Conservation (phyloP, 2,113 vertebrate species). For the Callocephalon fimbriatum region DNA sequence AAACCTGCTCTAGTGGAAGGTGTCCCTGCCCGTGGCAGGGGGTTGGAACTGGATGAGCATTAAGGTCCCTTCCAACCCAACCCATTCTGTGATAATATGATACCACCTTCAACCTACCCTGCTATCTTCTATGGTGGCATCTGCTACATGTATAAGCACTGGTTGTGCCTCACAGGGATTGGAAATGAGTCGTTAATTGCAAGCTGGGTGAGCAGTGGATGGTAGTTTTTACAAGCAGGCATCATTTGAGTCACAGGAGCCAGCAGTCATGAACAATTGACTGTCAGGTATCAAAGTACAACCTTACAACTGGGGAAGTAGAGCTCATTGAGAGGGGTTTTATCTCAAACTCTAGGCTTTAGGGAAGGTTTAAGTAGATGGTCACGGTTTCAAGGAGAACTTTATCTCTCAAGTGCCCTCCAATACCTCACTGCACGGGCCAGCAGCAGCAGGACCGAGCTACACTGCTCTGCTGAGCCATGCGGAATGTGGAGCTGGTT, state of each 20-base stretch:
- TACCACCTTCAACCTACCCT: neutral
- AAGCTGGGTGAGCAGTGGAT: neutral
- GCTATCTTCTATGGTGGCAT: neutral
- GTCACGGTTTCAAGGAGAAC: neutral
- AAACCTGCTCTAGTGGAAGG: neutral
- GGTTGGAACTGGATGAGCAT: neutral
- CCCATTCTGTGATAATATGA: neutral
- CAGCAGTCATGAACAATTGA: neutral
- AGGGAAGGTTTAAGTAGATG: neutral
- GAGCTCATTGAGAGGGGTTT: neutral
- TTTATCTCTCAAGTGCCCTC: neutral
- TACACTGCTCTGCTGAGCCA: rapidly evolving
- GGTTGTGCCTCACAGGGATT: neutral
- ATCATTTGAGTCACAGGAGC: neutral
- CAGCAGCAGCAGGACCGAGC: neutral
- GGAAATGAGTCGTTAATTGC: neutral
- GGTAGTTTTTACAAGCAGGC: neutral
- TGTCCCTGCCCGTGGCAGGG: neutral
- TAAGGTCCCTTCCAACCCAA: neutral
- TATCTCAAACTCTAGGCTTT: neutral
- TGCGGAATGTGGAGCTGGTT: rapidly evolving
- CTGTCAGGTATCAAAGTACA: neutral
- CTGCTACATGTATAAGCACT: neutral
- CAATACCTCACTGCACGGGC: rapidly evolving
- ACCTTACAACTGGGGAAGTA: neutral